Evolutionary conservation across 1,140 invertebrate genomes (phyloP).

Genomic region (Monochamus saltuarius): DNA sequence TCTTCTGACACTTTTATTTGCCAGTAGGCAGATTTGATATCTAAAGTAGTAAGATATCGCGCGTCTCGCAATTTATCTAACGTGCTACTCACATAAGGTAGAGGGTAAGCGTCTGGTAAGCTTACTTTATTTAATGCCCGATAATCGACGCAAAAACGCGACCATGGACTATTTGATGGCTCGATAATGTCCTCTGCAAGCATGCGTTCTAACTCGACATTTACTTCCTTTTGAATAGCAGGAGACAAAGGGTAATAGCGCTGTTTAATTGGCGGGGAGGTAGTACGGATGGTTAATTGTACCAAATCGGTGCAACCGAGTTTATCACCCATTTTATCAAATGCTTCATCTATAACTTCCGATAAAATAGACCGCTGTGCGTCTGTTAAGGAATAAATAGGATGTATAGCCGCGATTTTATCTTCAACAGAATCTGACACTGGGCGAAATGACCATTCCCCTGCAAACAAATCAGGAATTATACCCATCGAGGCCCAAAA

Average conservation of each 20-base stretch:
- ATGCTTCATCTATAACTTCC: neutral
- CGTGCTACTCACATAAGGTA: slow-evolving; percentile 24
- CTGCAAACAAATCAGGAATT: neutral
- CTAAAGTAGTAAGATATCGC: slow-evolving; percentile 38
- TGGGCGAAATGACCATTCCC: neutral
- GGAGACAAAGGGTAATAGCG: slow-evolving; percentile 11
- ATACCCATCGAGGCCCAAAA: slow-evolving; percentile 5
- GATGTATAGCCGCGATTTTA: neutral
- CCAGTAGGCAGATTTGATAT: slow-evolving; percentile 47
- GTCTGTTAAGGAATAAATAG: neutral
- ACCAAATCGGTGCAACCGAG: slow-evolving; percentile 8
- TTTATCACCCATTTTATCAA: neutral
- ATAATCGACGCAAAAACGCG: slow-evolving; percentile 45
- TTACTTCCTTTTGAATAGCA: slow-evolving; percentile 11
- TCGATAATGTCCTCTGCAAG: slow-evolving; percentile 35
- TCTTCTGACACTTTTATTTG: slow-evolving; percentile 48
- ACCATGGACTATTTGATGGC: slow-evolving; percentile 41
- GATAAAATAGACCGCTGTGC: neutral
- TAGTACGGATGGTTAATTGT: neutral
- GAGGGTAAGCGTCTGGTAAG: slow-evolving; percentile 13
- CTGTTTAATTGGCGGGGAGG: slow-evolving; percentile 8
- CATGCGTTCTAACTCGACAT: slow-evolving; percentile 29
- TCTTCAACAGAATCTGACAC: neutral
- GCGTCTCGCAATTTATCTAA: slow-evolving; percentile 41
- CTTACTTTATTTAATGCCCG: slow-evolving; percentile 9